Base-by-base conservation (phyloP, 2,797 vertebrate genomes). In the Siniperca undulata region DNA sequence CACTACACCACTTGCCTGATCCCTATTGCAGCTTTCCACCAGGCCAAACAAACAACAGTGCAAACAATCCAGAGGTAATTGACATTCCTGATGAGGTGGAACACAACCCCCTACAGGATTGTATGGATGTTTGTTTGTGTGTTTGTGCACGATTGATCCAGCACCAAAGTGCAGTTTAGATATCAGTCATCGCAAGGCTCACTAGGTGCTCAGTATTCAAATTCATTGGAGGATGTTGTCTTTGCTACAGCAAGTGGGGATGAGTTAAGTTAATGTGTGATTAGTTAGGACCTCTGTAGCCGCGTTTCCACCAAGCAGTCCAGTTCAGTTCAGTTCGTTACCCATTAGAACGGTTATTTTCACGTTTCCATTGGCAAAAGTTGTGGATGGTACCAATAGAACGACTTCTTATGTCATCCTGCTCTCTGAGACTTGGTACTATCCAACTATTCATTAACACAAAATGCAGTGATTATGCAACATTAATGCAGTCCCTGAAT, bases 71-170 rank as follows among this genome's bases (percentile, higher is more conserved):
- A 56, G 71, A 86, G 73, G 78, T 91, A 93, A 92, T 92, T 94
- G 88, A 84, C 91, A 92, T 93, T 93, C 88, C 85, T 86, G 80
- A 86, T 93, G 92, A 92, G 89, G 75, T 91, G 89, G 87, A 92
- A 92, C 91, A 78, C 72, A 80, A 74, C 58, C 74, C 80, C 86
- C 82, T n/a, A 46, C 27, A 69, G 85, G 80, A 82, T 13, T 80
- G 59, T 64, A 52, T 72, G 22, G 53, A 70, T 85, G 80, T 86
- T 75, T 86, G 84, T 84, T 89, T 86, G 69, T 66, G 80, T 55
- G 72, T 74, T 58, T 76, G 70, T 83, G 27, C 71, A 27, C 17
- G 19, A 73, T 84, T 22, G 16, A 11, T 60, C 55, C 59, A 78
- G 66, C 59, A 44, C 16, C 82, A 73, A 20, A 7, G 8, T 44